Base-by-base conservation (phyloP, 2,797 vertebrate genomes). In the Rhinophrynus dorsalis region DNA sequence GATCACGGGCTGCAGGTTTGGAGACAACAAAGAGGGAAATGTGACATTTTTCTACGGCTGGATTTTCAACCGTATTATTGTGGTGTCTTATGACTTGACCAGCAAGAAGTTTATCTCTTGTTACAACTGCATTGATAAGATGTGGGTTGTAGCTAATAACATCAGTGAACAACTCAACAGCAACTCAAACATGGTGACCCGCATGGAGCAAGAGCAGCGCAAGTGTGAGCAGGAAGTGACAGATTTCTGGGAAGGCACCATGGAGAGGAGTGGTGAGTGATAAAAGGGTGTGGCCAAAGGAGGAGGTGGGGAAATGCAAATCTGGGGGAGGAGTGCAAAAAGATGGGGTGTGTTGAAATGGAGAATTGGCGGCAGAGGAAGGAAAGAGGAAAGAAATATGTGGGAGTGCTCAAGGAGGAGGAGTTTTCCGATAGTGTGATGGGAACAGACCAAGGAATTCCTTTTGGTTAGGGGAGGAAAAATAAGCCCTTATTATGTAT, bases 231-330 rank as follows among this genome's bases (percentile, higher is more conserved):
- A 35, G 12, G 13, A 70, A 9, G 52, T 20, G 9, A 20, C 8
- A 30, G 33, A 61, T 2, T 70, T 47, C 30, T 63, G 68, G 68
- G 23, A 44, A n/a, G 21, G 11, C 11, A 70, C 68, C 0, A 48
- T 63, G 51, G n/a, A 56, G 17, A 63, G 68, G 42, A 47, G 27
- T 9, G 68, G 68, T 70, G 38, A 56, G 68, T 30, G 10, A 29
- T 1, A 18, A 23, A n/a, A n/a, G 12, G n/a, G 40, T n/a, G n/a
- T n/a, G n/a, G 17, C 18, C 5, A 44, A 18, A 44, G 17, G 11
- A 11, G 17, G 1, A 44, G 3, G 40, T 17, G 17, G n/a, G n/a
- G n/a, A n/a, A n/a, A n/a, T n/a, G n/a, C n/a, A n/a, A n/a, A n/a
- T n/a, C n/a, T n/a, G n/a, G n/a, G n/a, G n/a, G n/a, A n/a, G n/a